These are phyloP conservation scores for Gadopsis marmoratus DNA, from an alignment of 2,797 vertebrate species.

Conservation along the genomic window DNA sequence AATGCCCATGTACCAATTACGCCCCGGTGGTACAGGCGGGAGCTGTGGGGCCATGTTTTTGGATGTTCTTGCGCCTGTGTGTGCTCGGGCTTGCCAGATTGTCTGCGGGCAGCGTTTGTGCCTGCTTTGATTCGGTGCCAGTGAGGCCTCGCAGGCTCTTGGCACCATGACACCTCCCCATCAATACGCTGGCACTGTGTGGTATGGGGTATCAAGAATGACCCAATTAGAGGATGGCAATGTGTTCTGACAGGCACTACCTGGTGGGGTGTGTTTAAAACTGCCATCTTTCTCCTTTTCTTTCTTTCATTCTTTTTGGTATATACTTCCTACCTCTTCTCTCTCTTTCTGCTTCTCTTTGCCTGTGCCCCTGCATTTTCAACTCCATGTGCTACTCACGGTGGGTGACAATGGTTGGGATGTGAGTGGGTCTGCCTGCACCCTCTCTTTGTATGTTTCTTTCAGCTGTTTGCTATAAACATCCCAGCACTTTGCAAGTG, in stretches of 20 bases:
- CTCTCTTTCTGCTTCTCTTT: constrained; percentile 26
- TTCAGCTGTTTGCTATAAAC: constrained; percentile 73
- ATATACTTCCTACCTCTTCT: constrained; percentile 31
- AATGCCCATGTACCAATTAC: constrained; percentile 89
- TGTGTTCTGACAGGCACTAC: constrained; percentile 85
- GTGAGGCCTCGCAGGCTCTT: constrained; percentile 80
- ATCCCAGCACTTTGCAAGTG: constrained; percentile 59
- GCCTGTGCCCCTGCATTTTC: constrained; percentile 29
- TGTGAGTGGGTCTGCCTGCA: constrained; percentile 67
- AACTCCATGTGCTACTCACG: constrained; percentile 27
- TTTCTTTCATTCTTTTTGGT: constrained; percentile 30
- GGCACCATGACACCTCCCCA: constrained; percentile 76
- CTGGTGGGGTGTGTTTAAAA: constrained; percentile 81
- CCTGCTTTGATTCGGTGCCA: constrained; percentile 84
- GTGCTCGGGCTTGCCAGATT: constrained; percentile 80
- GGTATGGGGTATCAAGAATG: constrained; percentile 84
- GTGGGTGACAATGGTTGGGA: constrained; percentile 62
- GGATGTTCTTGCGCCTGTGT: constrained; percentile 77
- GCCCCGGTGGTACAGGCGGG: constrained; percentile 76
- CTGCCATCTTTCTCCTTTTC: constrained; percentile 34
- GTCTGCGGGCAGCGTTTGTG: constrained; percentile 81
- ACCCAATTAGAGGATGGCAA: constrained; percentile 87
- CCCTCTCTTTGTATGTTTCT: constrained; percentile 63
- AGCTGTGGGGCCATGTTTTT: constrained; percentile 78
- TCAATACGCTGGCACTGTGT: constrained; percentile 79